These are phyloP conservation scores for Sylvicola cinctus DNA, from an alignment of 2,888 invertebrate genomes.

Conservation along the genomic window DNA sequence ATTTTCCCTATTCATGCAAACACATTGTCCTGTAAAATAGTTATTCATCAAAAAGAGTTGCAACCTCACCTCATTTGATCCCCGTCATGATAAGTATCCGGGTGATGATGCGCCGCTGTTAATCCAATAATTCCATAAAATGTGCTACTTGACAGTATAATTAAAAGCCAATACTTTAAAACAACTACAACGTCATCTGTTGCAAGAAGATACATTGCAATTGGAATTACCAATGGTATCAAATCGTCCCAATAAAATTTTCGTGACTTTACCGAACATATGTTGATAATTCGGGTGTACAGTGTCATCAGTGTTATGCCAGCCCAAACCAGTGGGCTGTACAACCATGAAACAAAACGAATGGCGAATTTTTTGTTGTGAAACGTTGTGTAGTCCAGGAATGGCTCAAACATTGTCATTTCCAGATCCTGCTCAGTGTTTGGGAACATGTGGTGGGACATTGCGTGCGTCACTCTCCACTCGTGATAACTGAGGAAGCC, in stretches of 20 bases:
- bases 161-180: constrained; percentile 30
- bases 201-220: constrained; percentile 23
- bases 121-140: constrained; percentile 40
- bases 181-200: constrained; percentile 13
- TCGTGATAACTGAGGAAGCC: constrained; percentile 36
- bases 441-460: constrained; percentile 61
- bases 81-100: constrained; percentile 58
- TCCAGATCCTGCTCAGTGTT: constrained; percentile 59
- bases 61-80: constrained; percentile 38
- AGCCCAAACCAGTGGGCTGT: constrained; percentile 24
- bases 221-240: constrained; percentile 23
- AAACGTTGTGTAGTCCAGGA: constrained; percentile 40
- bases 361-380: constrained; percentile 29
- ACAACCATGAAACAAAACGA: constrained; percentile 31
- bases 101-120: constrained; percentile 63
- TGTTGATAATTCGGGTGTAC: too few species aligned
- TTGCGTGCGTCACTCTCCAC: constrained; percentile 52
- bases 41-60: background rate
- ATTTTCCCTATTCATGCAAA: constrained; percentile 13
- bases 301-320: too few species aligned
- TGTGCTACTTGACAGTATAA: constrained; percentile 33
- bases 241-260: constrained; percentile 24
- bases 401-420: constrained; percentile 43
- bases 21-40: background rate
- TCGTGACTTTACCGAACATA: constrained; percentile 12